Base-by-base conservation (phyloP, 2,888 invertebrate genomes). In the Pandemis heparana region DNA sequence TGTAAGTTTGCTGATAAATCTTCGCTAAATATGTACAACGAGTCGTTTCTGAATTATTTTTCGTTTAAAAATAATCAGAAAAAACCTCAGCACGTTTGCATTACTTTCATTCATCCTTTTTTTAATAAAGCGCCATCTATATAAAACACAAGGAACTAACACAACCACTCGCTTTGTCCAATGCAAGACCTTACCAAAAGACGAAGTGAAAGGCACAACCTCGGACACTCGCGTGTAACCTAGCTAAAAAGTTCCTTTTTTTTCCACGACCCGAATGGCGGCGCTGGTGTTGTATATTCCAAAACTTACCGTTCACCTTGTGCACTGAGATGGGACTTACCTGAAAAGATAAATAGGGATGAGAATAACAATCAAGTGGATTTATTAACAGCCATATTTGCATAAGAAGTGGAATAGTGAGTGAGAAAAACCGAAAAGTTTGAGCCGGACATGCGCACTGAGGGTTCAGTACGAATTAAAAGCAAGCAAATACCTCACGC, bases 191-290 rank as follows among this genome's bases (percentile, higher is more conserved):
- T 72, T 56, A 64, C 67, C 71, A 75, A 77, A 75, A 71, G 67
- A 43, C 10, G 23, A 75, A 78, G 78, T 79, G 79, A 78, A 79
- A 75, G 77, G 79, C 71, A 59, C 64, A 46, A 66, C 60, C 60
- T 73, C 62, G 75, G 73, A 65, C 71, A 75, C 75, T 77, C 77
- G 73, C 60, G 63, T 77, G 71, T 77, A 74, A n/a, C 51, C 67
- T 32, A 61, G 71, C 74, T 9, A 64, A 41, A 32, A 38, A 75
- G 77, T 79, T 76, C 75, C 39, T 9, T 6, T 46, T 9, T 66
- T 56, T 23, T 10, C 71, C 79, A 59, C 65, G 16, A 2, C 10
- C 18, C 5, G 5, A 60, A 65, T 32, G 14, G 48, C 59, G 71
- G 74, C 75, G 71, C 71, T 75, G 23, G 48, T 51, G 61, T 63